Percentiles rank a stretch among this genome's conserved stretches.
Evolutionary conservation across 2,888 invertebrate species (phyloP).

Genomic region (Diloba caeruleocephala): DNA sequence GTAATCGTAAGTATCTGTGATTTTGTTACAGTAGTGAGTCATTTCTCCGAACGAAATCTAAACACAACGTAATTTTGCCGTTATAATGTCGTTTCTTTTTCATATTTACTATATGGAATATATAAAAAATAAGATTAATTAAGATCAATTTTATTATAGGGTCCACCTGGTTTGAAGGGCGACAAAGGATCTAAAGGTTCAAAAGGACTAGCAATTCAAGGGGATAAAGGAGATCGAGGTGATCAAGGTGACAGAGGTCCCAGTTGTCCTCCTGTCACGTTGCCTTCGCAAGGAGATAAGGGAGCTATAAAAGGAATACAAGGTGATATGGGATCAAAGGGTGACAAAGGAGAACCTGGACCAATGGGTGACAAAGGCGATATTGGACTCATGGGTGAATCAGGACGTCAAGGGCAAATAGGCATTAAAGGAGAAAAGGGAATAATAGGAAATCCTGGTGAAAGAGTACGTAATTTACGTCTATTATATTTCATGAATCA

Average conservation of each 20-base stretch:
- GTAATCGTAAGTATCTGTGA: too few relatives aligned
- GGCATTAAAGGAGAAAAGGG: constrained; percentile 97
- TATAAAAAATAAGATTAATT: constrained; percentile 3
- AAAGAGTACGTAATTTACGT: constrained; percentile 89
- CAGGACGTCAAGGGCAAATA: constrained; percentile 90
- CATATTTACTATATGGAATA: too few relatives aligned
- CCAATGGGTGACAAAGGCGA: constrained; percentile 92
- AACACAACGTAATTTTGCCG: too few relatives aligned
- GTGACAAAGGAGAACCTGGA: constrained; percentile 90
- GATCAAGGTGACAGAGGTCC: constrained; percentile 86
- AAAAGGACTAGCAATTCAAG: constrained; percentile 85
- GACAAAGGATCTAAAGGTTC: constrained; percentile 91
- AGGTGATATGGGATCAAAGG: constrained; percentile 89
- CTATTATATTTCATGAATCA: too few relatives aligned
- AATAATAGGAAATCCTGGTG: constrained; percentile 94
- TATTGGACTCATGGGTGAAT: constrained; percentile 91
- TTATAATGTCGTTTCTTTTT: too few relatives aligned
- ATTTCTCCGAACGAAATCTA: too few relatives aligned
- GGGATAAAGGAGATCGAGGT: constrained; percentile 91
- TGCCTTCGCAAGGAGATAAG: constrained; percentile 73
- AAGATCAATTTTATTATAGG: constrained; percentile 76
- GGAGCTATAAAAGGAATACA: constrained; percentile 77
- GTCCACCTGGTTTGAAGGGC: constrained; percentile 92
- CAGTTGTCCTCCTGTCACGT: constrained; percentile 67
- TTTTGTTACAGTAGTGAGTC: too few relatives aligned